phyloP scores from a whole-genome alignment of 2,888 invertebrate species.

The Melanostoma scalare region DNA sequence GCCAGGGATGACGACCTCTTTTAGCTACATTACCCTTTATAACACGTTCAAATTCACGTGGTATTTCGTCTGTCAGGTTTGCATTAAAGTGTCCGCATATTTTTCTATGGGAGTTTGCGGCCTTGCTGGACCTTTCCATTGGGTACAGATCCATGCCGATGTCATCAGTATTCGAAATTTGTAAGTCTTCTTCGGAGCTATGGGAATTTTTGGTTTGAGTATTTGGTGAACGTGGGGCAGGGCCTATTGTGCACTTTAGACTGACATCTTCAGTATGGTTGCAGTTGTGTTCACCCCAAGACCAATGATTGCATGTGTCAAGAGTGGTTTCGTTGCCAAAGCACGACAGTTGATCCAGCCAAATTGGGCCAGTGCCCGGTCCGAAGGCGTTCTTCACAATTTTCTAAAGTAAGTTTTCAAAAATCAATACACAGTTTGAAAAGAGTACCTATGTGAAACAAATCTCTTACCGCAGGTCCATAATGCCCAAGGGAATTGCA shows the following conservation, averaged over 20 bases:
- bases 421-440: not conserved
- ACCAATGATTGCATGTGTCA: slow-evolving; percentile 85
- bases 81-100: slow-evolving; percentile 83
- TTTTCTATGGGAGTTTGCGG: slow-evolving; percentile 77
- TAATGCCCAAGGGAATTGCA: slow-evolving; percentile 84
- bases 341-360: slow-evolving; percentile 88
- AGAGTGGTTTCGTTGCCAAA: slow-evolving; percentile 86
- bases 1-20: slow-evolving; percentile 89
- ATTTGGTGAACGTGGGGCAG: slow-evolving; percentile 71
- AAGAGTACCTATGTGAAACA: not conserved
- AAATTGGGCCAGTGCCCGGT: slow-evolving; percentile 85
- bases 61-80: slow-evolving; percentile 80
- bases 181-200: slow-evolving; percentile 60
- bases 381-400: slow-evolving; percentile 79
- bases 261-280: slow-evolving; percentile 89
- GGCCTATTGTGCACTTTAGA: slow-evolving; percentile 81
- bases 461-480: slow-evolving; percentile 81
- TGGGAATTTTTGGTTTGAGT: slow-evolving; percentile 19
- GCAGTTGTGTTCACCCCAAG: slow-evolving; percentile 89
- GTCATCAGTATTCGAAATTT: slow-evolving; percentile 75
- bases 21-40: slow-evolving; percentile 85
- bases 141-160: slow-evolving; percentile 76
- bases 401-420: slow-evolving; percentile 73
- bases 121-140: slow-evolving; percentile 78
- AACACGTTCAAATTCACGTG: slow-evolving; percentile 84